Evolutionary conservation across 2,797 vertebrate species (phyloP).

Genomic region (Alcedo quadribrachys): DNA sequence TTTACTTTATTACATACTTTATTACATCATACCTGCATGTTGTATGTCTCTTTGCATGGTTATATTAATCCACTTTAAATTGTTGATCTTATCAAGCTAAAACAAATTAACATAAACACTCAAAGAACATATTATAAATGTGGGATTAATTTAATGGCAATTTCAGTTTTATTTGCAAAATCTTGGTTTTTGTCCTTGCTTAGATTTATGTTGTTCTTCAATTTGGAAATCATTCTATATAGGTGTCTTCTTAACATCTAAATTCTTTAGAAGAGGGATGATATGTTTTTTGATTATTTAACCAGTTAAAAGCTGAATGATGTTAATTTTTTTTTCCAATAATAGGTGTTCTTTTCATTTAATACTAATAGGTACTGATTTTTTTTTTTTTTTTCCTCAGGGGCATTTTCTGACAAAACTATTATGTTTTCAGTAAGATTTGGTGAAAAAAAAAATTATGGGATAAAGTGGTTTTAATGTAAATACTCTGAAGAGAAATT

Average conservation of each 20-base stretch:
- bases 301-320: neutral
- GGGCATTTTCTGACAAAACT: neutral
- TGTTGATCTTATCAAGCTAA: slow-evolving; percentile 12
- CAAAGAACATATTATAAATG: neutral
- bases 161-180: neutral
- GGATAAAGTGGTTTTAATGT: neutral
- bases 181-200: neutral
- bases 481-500: neutral
- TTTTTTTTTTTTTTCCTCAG: neutral
- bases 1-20: neutral
- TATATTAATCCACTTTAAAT: slow-evolving; percentile 1
- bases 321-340: neutral
- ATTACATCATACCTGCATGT: neutral
- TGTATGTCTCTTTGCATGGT: neutral
- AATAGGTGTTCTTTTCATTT: neutral
- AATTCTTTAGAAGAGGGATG: neutral
- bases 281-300: neutral
- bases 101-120: neutral
- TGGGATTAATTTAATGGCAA: slow-evolving; percentile 1
- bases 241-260: neutral
- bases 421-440: neutral
- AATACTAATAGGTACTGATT: neutral
- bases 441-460: neutral
- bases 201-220: neutral
- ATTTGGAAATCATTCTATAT: neutral